These are phyloP conservation scores for Hetaerina americana DNA, from an alignment of 1,140 invertebrate species.

Conservation along the genomic window DNA sequence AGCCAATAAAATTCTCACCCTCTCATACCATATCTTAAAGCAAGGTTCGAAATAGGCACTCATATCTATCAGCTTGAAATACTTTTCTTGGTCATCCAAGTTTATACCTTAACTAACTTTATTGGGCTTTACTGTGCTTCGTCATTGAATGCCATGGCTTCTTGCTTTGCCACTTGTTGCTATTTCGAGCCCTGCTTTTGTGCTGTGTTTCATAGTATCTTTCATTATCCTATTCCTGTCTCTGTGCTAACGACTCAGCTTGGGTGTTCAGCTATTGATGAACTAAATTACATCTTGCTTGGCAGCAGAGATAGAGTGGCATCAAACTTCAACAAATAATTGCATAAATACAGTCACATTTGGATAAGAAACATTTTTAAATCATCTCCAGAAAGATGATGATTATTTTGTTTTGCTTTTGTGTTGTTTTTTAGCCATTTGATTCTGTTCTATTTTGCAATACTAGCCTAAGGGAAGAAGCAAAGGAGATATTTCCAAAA, in stretches of 20 bases:
- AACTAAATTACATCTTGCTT: neutral
- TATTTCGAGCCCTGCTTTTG: slow-evolving; percentile 20
- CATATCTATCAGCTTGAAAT: slow-evolving; percentile 5
- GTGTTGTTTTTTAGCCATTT: too few species aligned
- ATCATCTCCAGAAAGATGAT: too few species aligned
- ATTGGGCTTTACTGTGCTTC: slow-evolving; percentile 24
- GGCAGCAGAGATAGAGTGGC: neutral
- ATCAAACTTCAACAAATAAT: too few species aligned
- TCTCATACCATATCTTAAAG: slow-evolving; percentile 13
- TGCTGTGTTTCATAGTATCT: slow-evolving; percentile 11
- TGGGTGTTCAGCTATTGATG: neutral
- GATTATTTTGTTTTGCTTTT: too few species aligned
- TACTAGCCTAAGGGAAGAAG: too few species aligned
- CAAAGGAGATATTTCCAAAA: too few species aligned
- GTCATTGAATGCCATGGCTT: slow-evolving; percentile 8
- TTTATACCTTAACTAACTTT: slow-evolving; percentile 23
- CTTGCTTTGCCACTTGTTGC: slow-evolving; percentile 14
- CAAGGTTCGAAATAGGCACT: slow-evolving; percentile 17
- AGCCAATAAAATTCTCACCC: slow-evolving; percentile 6
- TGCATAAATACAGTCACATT: too few species aligned
- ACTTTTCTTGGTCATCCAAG: neutral
- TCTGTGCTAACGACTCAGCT: neutral
- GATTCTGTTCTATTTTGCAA: too few species aligned
- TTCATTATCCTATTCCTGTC: slow-evolving; percentile 11
- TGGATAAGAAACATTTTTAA: too few species aligned